Conservation (phyloP, 2,113 vertebrate species). For the Chionis minor region DNA sequence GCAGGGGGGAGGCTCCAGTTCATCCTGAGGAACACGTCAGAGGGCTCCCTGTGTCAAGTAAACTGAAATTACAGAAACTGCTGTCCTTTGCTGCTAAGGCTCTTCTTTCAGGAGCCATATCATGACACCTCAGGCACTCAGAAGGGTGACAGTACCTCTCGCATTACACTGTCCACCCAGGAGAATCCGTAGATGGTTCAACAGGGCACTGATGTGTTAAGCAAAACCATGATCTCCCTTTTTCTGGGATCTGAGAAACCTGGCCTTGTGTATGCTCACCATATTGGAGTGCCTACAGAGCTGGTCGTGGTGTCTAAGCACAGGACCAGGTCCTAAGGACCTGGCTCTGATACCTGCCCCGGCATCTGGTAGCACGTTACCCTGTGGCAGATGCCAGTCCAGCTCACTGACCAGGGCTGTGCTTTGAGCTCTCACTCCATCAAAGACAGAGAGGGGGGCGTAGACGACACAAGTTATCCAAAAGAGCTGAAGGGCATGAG, state of each 20-base stretch:
- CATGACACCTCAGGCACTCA: not conserved
- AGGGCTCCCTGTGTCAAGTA: not conserved
- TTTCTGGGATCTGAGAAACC: not conserved
- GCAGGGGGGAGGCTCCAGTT: not conserved
- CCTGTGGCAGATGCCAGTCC: not conserved
- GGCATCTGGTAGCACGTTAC: not conserved
- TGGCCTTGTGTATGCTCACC: fast-evolving
- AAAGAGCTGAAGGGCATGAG: not conserved
- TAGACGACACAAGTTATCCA: not conserved
- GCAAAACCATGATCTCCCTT: not conserved
- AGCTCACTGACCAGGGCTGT: not conserved
- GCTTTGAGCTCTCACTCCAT: not conserved
- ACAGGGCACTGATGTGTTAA: not conserved
- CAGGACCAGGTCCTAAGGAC: not conserved
- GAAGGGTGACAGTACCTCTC: not conserved
- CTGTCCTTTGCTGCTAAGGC: not conserved
- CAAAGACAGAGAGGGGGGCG: not conserved
- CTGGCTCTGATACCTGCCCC: not conserved
- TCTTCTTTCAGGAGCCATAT: not conserved
- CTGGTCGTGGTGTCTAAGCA: not conserved
- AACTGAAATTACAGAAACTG: not conserved
- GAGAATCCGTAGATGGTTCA: not conserved
- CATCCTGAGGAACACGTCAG: not conserved
- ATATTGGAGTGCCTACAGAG: not conserved
- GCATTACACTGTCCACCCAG: not conserved